A percentile compares a stretch with the other conserved stretches of the same genome.
phyloP scores from a whole-genome alignment of 2,113 vertebrate species.

The Ptyas mucosa region DNA sequence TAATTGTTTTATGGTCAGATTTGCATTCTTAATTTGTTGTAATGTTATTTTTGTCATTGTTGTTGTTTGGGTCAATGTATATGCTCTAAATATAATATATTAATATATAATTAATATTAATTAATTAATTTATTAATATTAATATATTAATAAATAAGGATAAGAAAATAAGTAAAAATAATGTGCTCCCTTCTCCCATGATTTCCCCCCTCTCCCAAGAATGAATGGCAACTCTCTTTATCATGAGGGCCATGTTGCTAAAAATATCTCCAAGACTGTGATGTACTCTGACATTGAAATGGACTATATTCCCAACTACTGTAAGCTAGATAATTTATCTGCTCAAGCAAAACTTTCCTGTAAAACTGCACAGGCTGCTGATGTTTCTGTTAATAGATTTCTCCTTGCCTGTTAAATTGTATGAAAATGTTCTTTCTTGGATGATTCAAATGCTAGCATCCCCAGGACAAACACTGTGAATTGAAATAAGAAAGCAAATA shows the following conservation, averaged over 20 bases:
- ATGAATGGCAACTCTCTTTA: not conserved
- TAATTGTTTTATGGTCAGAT: not conserved
- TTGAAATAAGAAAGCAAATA: not conserved
- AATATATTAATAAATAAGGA: not conserved
- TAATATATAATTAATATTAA: not conserved
- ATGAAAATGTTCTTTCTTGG: not conserved
- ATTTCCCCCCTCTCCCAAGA: not conserved
- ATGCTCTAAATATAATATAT: not conserved
- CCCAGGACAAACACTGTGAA: not conserved
- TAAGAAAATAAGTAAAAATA: not conserved
- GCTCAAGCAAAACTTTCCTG: not conserved
- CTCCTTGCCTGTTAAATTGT: conserved; percentile 4
- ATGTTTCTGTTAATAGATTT: conserved; percentile 8
- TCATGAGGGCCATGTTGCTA: not conserved
- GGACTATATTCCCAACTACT: not conserved
- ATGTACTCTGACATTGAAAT: conserved; percentile 23
- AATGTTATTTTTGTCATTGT: not conserved
- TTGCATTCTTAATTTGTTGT: not conserved
- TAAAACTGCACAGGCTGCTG: not conserved
- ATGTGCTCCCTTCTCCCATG: not conserved
- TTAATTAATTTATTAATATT: too few species aligned
- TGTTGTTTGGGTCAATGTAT: not conserved
- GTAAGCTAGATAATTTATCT: conserved; percentile 10
- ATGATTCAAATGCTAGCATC: not conserved
- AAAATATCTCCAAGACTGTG: conserved; percentile 22